phyloP scores from a whole-genome alignment of 2,797 vertebrate species.

The Peromyscus nudipes region DNA sequence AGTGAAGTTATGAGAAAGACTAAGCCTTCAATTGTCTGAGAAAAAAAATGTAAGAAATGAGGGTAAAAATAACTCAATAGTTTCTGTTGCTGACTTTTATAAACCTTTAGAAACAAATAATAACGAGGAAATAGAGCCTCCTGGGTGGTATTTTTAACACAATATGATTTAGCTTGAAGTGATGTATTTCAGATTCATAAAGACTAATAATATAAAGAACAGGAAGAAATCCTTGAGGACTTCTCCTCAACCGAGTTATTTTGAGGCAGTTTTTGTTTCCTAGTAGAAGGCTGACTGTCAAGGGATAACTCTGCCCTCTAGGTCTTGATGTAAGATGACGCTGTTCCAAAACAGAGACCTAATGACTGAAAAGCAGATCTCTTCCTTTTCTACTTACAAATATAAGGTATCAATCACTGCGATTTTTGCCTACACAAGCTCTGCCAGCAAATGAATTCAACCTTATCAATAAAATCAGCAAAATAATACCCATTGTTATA shows the following conservation, averaged over 20 bases:
- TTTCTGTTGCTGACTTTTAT: conserved; percentile 65
- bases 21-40: conserved; percentile 63
- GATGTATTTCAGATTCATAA: conserved; percentile 70
- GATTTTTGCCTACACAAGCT: background rate
- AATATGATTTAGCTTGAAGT: conserved; percentile 73
- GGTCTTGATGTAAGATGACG: background rate
- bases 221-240: conserved; percentile 66
- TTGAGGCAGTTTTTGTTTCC: background rate
- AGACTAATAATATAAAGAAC: conserved; percentile 58
- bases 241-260: conserved; percentile 61
- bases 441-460: background rate
- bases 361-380: conserved; percentile 21
- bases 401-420: conserved; percentile 13
- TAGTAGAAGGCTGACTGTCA: no score
- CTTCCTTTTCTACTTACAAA: background rate
- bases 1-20: conserved; percentile 57
- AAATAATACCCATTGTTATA: background rate
- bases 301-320: background rate
- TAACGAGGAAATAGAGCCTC: conserved; percentile 60
- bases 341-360: background rate
- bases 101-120: conserved; percentile 71
- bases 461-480: background rate
- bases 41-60: conserved; percentile 51
- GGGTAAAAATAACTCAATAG: conserved; percentile 61
- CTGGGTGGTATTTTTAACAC: conserved; percentile 75